Percentiles rank a stretch among this genome's conserved stretches.
phyloP scores from a whole-genome alignment of 2,888 invertebrate genomes.

The Gonocerus acuteangulatus region DNA sequence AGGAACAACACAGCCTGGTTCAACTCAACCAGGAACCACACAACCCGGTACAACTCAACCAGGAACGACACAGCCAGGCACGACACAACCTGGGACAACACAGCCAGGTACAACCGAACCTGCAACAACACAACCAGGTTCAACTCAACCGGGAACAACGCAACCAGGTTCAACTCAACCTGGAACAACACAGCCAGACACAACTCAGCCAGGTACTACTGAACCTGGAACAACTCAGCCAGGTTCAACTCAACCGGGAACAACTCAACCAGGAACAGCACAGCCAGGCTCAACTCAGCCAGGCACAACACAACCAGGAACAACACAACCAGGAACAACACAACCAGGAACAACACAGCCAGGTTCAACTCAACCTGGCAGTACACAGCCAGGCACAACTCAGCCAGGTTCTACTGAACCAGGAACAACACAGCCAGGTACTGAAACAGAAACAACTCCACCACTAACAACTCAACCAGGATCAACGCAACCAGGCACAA shows the following conservation, averaged over 20 bases:
- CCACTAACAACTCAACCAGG: constrained; percentile 36
- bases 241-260: constrained; percentile 29
- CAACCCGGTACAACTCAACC: constrained; percentile 29
- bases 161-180: constrained; percentile 36
- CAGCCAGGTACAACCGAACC: constrained; percentile 33
- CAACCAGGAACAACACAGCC: constrained; percentile 26
- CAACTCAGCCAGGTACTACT: constrained; percentile 30
- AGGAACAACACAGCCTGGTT: constrained; percentile 24
- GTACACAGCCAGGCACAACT: constrained; percentile 26
- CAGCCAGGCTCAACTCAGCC: constrained; percentile 26
- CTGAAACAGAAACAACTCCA: constrained; percentile 35
- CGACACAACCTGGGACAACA: constrained; percentile 26
- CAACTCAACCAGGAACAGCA: constrained; percentile 29
- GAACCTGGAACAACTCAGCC: constrained; percentile 28
- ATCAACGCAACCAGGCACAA: constrained; percentile 27
- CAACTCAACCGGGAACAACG: constrained; percentile 37
- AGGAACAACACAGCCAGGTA: constrained; percentile 25
- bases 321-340: constrained; percentile 23
- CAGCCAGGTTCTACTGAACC: constrained; percentile 27
- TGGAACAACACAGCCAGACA: constrained; percentile 22
- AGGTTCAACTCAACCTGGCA: constrained; percentile 19
- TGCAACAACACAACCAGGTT: constrained; percentile 37
- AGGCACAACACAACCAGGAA: constrained; percentile 23
- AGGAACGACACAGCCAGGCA: constrained; percentile 22
- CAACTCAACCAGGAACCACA: constrained; percentile 27